Evolutionary conservation across 92 coral and sea anemone species (phyloP), one percentile per base, ranked within the genome.

Genomic region (Micromussa lordhowensis): DNA sequence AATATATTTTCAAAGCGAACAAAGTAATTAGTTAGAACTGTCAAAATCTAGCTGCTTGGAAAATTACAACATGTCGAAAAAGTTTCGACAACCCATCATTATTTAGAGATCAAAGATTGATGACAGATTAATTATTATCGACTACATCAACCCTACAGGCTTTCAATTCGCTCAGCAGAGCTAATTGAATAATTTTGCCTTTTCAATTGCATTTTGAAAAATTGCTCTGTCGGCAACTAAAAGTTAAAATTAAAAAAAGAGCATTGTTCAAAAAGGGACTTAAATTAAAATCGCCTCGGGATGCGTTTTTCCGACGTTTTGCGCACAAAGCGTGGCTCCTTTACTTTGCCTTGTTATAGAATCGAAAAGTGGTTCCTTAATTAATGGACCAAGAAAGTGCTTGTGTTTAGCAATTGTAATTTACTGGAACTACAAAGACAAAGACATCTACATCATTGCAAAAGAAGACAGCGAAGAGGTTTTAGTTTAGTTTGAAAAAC

Each of bases 221-320:
- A 29, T 69, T 28, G 53, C 70, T 19, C 68, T 68, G 86, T 82
- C 86, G 86, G 86, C 86, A 82, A n/a, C n/a, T n/a, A n/a, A 69
- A n/a, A 17, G 78, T 68, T 44, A 31, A 74, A 58, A 84, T 84
- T 84, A 74, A 84, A 84, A 44, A 31, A 70, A 17, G 35, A 64
- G 53, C 38, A 48, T 83, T 83, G 87, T 83, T 83, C 69, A 36
- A 54, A 71, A 51, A 71, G 68, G 34, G 54, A 30, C 81, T 84
- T 58, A 74, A 84, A 84, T 73, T 73, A 73, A 75, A 73, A 73
- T 57, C 44, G 88, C 88, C 81, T 16, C 32, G 77, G 87, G 87
- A 35, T 64, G 68, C 72, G 30, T 38, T 51, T 14, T 11, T n/a
- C 75, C 59, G 75, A 24, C 63, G 68, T 75, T 84, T 84, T 73